Conservation (phyloP, 1,140 invertebrate genomes). For the Calephelis virginiensis region DNA sequence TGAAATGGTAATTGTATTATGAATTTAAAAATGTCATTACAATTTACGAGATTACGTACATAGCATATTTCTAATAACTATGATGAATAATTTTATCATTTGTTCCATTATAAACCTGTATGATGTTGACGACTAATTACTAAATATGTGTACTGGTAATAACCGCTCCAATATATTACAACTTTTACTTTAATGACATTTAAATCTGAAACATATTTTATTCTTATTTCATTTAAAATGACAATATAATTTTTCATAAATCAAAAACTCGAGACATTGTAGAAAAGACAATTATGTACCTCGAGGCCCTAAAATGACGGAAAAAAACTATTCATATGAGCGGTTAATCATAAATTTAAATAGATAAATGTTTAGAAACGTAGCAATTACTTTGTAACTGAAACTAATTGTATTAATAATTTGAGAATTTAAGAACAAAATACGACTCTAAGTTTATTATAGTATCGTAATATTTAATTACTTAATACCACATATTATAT, state of each 20-base stretch:
- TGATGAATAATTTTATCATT: conserved; percentile 4
- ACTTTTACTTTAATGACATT: neutral
- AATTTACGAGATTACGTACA: conserved; percentile 10
- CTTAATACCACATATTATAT: conserved; percentile 7
- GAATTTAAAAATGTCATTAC: conserved; percentile 6
- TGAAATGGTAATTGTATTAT: conserved; percentile 2
- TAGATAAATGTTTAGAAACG: too few species aligned
- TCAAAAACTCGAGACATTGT: too few species aligned
- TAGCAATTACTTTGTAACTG: too few species aligned
- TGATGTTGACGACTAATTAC: neutral
- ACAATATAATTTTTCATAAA: too few species aligned
- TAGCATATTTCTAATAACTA: conserved; percentile 10
- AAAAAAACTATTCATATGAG: too few species aligned
- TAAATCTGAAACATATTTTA: neutral
- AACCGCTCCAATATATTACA: neutral
- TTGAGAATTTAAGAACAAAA: neutral
- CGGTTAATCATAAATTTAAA: too few species aligned
- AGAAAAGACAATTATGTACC: too few species aligned
- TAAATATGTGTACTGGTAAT: neutral
- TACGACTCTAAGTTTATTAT: neutral
- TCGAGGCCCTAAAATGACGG: too few species aligned
- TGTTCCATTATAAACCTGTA: conserved; percentile 16
- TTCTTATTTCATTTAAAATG: neutral
- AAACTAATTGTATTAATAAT: too few species aligned
- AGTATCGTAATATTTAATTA: conserved; percentile 4